Evolutionary conservation across 1,140 invertebrate species (phyloP).

Genomic region (Steinernema khuongi): DNA sequence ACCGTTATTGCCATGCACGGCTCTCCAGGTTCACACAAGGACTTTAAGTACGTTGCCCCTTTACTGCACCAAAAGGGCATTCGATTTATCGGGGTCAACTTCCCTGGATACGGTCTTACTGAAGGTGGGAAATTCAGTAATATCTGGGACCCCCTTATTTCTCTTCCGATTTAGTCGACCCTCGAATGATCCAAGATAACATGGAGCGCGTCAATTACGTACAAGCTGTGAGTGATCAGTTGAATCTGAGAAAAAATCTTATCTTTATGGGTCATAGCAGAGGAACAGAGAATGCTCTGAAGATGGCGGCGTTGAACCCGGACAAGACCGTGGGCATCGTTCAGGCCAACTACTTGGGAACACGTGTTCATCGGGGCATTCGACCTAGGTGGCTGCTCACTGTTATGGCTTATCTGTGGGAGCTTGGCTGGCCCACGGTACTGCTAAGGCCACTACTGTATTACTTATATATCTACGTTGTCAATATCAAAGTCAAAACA

Average conservation of each 20-base stretch:
- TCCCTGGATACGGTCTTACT: constrained; percentile 9
- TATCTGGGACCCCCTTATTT: not conserved
- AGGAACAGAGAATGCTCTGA: constrained; percentile 16
- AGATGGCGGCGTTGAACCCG: not conserved
- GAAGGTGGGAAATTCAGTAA: not conserved
- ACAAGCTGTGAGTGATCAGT: not conserved
- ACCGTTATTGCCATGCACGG: constrained; percentile 15
- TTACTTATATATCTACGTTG: not conserved
- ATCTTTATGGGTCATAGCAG: constrained; percentile 21
- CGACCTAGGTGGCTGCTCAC: not conserved
- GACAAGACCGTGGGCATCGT: constrained; percentile 8
- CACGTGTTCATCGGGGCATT: not conserved
- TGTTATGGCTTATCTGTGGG: not conserved
- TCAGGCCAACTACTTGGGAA: constrained; percentile 5
- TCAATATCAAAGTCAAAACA: not conserved
- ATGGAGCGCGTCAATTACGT: not conserved
- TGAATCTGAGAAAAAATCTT: constrained; percentile 12
- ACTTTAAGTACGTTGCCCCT: constrained; percentile 16
- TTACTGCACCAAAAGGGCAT: not conserved
- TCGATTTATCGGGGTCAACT: constrained; percentile 16
- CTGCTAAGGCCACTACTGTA: not conserved
- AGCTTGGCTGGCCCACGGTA: not conserved
- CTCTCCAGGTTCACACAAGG: constrained; percentile 16
- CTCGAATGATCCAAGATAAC: not conserved
- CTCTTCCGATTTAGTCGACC: not conserved